These are phyloP conservation scores for Pseudorhombus dupliciocellatus DNA, from an alignment of 2,113 vertebrate species.

Conservation along the genomic window DNA sequence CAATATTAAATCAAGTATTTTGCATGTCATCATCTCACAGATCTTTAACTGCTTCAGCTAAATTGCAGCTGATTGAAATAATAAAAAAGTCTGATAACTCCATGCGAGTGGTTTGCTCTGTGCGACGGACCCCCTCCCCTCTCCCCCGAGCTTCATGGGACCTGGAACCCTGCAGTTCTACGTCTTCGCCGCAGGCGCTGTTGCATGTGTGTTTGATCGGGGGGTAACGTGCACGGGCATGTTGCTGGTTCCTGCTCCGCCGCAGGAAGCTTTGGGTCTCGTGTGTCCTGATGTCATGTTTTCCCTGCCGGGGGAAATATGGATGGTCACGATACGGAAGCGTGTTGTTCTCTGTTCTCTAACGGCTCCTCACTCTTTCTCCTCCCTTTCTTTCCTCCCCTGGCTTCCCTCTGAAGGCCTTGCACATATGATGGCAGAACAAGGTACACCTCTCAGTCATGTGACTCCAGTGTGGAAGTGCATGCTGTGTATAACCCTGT, in stretches of 20 bases:
- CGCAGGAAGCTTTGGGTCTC: slow-evolving; percentile 52
- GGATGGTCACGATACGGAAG: slow-evolving; percentile 72
- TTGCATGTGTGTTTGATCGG: too few relatives aligned
- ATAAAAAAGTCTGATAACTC: too few relatives aligned
- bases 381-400: slow-evolving; percentile 35
- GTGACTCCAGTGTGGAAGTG: slow-evolving; percentile 7
- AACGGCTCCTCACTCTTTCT: slow-evolving; percentile 27
- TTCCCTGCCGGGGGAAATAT: slow-evolving; percentile 60
- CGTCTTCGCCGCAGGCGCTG: too few relatives aligned
- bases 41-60: neutral
- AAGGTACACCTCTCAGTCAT: slow-evolving; percentile 87
- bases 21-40: neutral
- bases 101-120: too few relatives aligned
- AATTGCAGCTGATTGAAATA: neutral
- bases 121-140: too few relatives aligned
- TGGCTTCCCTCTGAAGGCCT: slow-evolving; percentile 83
- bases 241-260: slow-evolving; percentile 26
- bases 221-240: neutral
- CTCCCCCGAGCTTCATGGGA: too few relatives aligned
- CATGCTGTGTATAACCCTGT: slow-evolving; percentile 19
- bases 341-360: slow-evolving; percentile 71
- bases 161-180: too few relatives aligned
- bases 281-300: slow-evolving; percentile 73
- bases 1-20: too few relatives aligned
- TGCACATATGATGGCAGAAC: slow-evolving; percentile 96